Conservation (phyloP, 1,140 invertebrate genomes). For the Glossosoma conforme region DNA sequence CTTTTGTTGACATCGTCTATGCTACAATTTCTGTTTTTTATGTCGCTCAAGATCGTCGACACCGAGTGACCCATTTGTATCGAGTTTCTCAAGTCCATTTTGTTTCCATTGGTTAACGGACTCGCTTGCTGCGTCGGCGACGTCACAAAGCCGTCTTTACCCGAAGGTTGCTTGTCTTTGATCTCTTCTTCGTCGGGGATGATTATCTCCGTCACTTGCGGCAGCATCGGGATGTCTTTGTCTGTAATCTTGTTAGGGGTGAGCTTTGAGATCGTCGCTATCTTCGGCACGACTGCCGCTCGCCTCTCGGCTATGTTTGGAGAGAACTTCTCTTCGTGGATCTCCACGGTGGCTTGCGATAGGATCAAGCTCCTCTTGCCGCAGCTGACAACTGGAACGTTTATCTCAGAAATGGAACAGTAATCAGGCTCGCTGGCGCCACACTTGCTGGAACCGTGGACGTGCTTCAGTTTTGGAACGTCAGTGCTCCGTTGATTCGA, state of each 20-base stretch:
- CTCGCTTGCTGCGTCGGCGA: slow-evolving; percentile 31
- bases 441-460: slow-evolving; percentile 35
- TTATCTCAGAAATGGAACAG: slow-evolving; percentile 61
- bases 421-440: slow-evolving; percentile 51
- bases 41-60: slow-evolving; percentile 55
- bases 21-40: slow-evolving; percentile 39
- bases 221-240: slow-evolving; percentile 56
- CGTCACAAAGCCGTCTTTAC: slow-evolving; percentile 40
- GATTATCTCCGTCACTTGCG: slow-evolving; percentile 58
- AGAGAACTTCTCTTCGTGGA: slow-evolving; percentile 45
- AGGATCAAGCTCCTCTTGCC: slow-evolving; percentile 48
- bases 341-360: slow-evolving; percentile 48
- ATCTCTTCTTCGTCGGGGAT: slow-evolving; percentile 55
- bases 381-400: slow-evolving; percentile 54
- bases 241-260: slow-evolving; percentile 50
- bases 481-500: slow-evolving; percentile 56
- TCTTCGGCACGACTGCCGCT: slow-evolving; percentile 42
- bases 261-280: slow-evolving; percentile 41
- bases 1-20: slow-evolving; percentile 30
- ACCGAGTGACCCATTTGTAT: slow-evolving; percentile 56
- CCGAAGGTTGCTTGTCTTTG: slow-evolving; percentile 27
- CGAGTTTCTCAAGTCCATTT: slow-evolving; percentile 46
- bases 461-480: slow-evolving; percentile 50
- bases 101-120: slow-evolving; percentile 25
- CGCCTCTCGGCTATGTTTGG: slow-evolving; percentile 39